These are phyloP conservation scores for Anoplopoma fimbria DNA, from an alignment of 2,113 vertebrate genomes.

Conservation along the genomic window DNA sequence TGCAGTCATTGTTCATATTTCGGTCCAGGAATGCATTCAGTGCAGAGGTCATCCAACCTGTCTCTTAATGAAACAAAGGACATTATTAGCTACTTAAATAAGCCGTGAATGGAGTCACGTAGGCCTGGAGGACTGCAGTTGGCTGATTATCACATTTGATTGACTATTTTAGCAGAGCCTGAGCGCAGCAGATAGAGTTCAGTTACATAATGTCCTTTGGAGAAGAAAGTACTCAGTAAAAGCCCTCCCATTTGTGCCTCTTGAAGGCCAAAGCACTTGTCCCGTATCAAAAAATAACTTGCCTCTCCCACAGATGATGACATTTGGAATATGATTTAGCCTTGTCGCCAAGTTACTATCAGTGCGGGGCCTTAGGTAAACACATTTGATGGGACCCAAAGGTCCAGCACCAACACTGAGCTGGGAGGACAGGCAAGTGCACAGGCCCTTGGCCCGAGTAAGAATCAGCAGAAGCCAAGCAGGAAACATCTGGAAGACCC, in stretches of 20 bases:
- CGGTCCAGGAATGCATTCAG: slow-evolving; percentile 40
- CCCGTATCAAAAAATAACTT: slow-evolving; percentile 72
- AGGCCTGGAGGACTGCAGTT: slow-evolving; percentile 30
- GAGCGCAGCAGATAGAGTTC: slow-evolving; percentile 18
- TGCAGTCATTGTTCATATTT: slow-evolving; percentile 43
- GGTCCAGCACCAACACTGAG: slow-evolving; percentile 57
- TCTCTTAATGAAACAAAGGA: slow-evolving; percentile 66
- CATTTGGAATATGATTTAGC: slow-evolving; percentile 80
- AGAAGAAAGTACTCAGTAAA: slow-evolving; percentile 38
- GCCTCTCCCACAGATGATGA: slow-evolving; percentile 72
- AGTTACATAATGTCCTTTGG: slow-evolving; percentile 52
- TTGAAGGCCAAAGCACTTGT: slow-evolving; percentile 62
- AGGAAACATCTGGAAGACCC: slow-evolving; percentile 92
- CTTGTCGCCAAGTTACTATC: slow-evolving; percentile 77
- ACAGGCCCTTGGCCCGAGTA: slow-evolving; percentile 63
- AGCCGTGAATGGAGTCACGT: slow-evolving; percentile 70
- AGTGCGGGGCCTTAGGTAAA: slow-evolving; percentile 77
- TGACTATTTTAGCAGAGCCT: slow-evolving; percentile 33
- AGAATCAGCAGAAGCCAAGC: slow-evolving; percentile 80
- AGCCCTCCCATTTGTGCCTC: slow-evolving; percentile 44
- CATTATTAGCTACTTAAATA: slow-evolving; percentile 3
- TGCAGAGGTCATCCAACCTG: slow-evolving; percentile 49
- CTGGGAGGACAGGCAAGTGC: slow-evolving; percentile 71
- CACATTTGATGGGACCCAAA: slow-evolving; percentile 77
- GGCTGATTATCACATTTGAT: slow-evolving; percentile 58